A percentile compares a stretch with the other conserved stretches of the same genome.
phyloP scores from a whole-genome alignment of 2,888 invertebrate species.

The Aphodius granarius region DNA sequence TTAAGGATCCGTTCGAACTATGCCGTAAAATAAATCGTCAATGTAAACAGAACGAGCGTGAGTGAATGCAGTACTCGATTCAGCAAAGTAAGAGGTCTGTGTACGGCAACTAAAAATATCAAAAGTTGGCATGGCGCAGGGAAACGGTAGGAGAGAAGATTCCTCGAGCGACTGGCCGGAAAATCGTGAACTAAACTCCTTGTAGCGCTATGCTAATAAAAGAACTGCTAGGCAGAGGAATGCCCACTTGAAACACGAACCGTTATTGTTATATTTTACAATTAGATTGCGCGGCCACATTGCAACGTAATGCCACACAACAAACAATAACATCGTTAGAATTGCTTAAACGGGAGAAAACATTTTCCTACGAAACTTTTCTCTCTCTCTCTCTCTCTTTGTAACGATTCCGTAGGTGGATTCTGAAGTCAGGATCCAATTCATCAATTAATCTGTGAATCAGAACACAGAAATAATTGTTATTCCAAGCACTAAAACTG shows the following conservation, averaged over 20 bases:
- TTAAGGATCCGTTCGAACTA: conserved; percentile 29
- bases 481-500: too few relatives aligned
- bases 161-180: conserved; percentile 5
- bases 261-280: conserved; percentile 11
- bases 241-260: conserved; percentile 8
- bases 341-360: not conserved
- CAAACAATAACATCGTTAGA: not conserved
- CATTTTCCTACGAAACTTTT: not conserved
- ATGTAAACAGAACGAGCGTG: conserved; percentile 36
- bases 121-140: conserved; percentile 4
- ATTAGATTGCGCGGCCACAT: not conserved
- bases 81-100: conserved; percentile 22
- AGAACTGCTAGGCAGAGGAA: conserved; percentile 5
- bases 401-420: too few relatives aligned
- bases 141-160: conserved; percentile 12
- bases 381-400: too few relatives aligned
- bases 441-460: too few relatives aligned
- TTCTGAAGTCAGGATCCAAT: too few relatives aligned
- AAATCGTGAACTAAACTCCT: conserved; percentile 10
- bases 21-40: conserved; percentile 37
- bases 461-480: too few relatives aligned
- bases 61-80: conserved; percentile 32
- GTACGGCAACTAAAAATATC: conserved; percentile 11
- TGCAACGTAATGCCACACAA: not conserved
- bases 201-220: conserved; percentile 13